Conservation (phyloP, 2,113 vertebrate species). For the Rafetus swinhoei region DNA sequence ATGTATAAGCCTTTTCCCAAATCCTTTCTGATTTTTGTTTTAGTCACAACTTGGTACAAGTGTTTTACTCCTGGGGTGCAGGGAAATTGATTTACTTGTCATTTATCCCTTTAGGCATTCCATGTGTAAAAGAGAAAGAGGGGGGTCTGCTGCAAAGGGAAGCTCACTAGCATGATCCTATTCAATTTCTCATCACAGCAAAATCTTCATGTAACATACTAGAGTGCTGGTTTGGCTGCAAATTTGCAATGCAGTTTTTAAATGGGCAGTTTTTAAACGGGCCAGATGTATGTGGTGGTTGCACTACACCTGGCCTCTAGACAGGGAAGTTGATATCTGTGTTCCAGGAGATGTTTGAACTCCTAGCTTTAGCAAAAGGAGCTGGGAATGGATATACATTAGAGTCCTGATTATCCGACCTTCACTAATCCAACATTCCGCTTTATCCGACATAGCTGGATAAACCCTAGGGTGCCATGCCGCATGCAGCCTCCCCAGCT, state of each 20-base stretch:
- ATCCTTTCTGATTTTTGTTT: neutral
- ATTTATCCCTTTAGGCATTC: constrained; percentile 7
- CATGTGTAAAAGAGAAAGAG: constrained; percentile 16
- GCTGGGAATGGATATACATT: rapidly evolving
- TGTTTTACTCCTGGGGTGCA: neutral
- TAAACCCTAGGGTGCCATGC: too few relatives aligned
- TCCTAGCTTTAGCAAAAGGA: constrained; percentile 12
- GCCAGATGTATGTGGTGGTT: rapidly evolving
- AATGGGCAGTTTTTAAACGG: neutral
- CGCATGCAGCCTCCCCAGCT: too few relatives aligned
- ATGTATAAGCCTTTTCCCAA: constrained; percentile 27
- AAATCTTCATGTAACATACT: neutral
- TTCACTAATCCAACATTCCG: too few relatives aligned
- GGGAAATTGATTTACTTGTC: neutral
- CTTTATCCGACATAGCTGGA: too few relatives aligned
- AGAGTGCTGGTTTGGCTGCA: neutral
- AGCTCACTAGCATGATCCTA: neutral
- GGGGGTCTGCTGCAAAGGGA: neutral
- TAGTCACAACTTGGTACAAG: neutral
- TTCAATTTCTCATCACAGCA: neutral
- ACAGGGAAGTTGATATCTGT: constrained; percentile 13
- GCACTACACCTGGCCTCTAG: constrained; percentile 10
- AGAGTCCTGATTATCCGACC: too few relatives aligned
- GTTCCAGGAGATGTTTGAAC: constrained; percentile 43
- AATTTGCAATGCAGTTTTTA: rapidly evolving